Percentiles rank a stretch among this genome's conserved stretches.
These are phyloP conservation scores for Parnassius glacialis DNA, from an alignment of 2,888 invertebrate species.

Conservation along the genomic window DNA sequence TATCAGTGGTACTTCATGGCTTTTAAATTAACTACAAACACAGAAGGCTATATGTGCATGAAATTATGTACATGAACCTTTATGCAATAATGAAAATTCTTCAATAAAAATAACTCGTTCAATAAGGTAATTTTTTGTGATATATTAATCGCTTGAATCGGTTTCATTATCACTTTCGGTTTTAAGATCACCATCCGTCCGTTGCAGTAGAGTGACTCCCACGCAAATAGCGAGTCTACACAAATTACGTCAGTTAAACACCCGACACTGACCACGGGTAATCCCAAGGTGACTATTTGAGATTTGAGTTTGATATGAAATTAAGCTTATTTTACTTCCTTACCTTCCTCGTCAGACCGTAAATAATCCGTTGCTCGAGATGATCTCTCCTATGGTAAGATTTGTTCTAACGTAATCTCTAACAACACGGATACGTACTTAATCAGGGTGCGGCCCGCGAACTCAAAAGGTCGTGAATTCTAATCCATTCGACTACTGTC, in stretches of 20 bases:
- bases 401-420: no score
- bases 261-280: constrained; percentile 53
- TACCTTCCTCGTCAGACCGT: no score
- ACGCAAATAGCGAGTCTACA: constrained; percentile 39
- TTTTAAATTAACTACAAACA: no score
- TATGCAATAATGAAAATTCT: not conserved
- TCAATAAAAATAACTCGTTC: not conserved
- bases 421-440: no score
- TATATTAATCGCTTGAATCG: constrained; percentile 12
- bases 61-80: no score
- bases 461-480: no score
- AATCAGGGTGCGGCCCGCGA: no score
- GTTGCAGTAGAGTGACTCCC: constrained; percentile 43
- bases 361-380: no score
- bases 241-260: constrained; percentile 41
- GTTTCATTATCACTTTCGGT: constrained; percentile 35
- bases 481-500: no score
- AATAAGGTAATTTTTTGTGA: not conserved
- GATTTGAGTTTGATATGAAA: constrained; percentile 11
- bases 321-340: not conserved
- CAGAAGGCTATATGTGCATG: no score
- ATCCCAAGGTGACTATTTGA: constrained; percentile 36
- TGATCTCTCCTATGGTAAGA: no score
- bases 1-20: no score
- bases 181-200: constrained; percentile 33